These are phyloP conservation scores for Anthoscopus minutus DNA, from an alignment of 2,113 vertebrate species.

Conservation along the genomic window DNA sequence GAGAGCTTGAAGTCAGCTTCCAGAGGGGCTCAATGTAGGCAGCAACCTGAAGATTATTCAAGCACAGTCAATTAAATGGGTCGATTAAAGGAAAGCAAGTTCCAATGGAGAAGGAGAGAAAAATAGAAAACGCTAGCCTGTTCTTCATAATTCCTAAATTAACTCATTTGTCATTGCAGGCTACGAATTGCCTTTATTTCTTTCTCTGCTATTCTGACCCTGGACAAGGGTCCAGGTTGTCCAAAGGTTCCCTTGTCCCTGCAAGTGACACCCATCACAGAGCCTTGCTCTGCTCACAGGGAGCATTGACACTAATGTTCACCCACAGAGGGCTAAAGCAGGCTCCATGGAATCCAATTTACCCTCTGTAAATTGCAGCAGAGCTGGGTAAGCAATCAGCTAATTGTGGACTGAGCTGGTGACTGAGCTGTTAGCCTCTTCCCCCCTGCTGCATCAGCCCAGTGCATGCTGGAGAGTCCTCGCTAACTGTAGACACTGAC, in stretches of 20 bases:
- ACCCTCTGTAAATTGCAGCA: neutral
- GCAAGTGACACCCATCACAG: neutral
- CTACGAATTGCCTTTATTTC: neutral
- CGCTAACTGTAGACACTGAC: fast-evolving
- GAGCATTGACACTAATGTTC: neutral
- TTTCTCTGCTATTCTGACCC: neutral
- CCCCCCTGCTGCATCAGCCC: neutral
- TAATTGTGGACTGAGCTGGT: neutral
- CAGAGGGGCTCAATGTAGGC: neutral
- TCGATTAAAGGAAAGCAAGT: neutral
- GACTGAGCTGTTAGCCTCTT: neutral
- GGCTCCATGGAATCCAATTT: neutral
- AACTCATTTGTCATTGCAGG: neutral
- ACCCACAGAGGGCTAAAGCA: neutral
- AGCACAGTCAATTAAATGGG: neutral
- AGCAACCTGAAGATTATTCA: neutral
- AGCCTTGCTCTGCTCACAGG: neutral
- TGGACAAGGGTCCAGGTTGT: neutral
- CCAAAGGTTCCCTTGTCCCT: fast-evolving
- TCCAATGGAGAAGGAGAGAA: fast-evolving
- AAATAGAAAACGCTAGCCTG: neutral
- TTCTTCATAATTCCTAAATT: neutral
- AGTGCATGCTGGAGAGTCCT: fast-evolving
- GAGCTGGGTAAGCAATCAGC: neutral
- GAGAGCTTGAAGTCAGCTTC: neutral